Evolutionary conservation across 2,113 vertebrate genomes (phyloP).

Genomic region (Tapirus terrestris): DNA sequence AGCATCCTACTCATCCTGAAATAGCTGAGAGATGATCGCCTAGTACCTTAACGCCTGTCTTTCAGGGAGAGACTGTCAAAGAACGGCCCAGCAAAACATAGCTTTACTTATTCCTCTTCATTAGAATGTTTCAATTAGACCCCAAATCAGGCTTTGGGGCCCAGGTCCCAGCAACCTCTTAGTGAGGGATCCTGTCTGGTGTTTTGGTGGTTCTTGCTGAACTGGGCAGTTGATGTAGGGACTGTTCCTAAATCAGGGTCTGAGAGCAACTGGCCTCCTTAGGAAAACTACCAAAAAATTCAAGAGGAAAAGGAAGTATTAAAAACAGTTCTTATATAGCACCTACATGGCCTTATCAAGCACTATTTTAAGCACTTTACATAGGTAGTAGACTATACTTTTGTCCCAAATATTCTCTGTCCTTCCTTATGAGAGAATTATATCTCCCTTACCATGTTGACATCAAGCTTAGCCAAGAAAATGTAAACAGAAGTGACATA

Average conservation of each 20-base stretch:
- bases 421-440: neutral
- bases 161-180: neutral
- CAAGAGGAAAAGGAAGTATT: neutral
- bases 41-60: neutral
- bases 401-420: neutral
- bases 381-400: neutral
- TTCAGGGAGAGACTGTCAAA: neutral
- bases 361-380: neutral
- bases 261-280: neutral
- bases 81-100: neutral
- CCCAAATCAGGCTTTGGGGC: neutral
- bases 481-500: neutral
- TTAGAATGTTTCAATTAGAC: neutral
- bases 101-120: neutral
- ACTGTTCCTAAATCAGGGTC: constrained; percentile 19
- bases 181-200: neutral
- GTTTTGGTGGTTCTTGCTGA: neutral
- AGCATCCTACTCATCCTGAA: constrained; percentile 37
- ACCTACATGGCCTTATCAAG: neutral
- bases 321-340: neutral
- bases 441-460: neutral
- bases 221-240: neutral
- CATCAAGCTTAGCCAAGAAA: neutral
- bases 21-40: neutral
- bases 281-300: constrained; percentile 19